These are phyloP conservation scores for Chionodraco myersi DNA, from an alignment of 2,113 vertebrate genomes.

Conservation along the genomic window DNA sequence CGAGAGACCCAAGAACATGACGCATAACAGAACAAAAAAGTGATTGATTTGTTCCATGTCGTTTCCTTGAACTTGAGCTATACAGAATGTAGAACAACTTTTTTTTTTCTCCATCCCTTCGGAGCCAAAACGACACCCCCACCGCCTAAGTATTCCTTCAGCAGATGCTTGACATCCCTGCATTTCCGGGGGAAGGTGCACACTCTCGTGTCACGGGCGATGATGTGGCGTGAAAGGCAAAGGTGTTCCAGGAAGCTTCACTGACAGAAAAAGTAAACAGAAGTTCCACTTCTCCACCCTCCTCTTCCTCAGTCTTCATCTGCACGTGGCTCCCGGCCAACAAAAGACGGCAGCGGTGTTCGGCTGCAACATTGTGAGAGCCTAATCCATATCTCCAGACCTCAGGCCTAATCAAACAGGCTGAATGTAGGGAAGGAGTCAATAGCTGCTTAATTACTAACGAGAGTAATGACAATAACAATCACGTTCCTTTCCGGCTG, in stretches of 20 bases:
- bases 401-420: constrained; percentile 69
- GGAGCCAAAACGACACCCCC: background rate
- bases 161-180: constrained; percentile 37
- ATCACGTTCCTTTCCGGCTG: constrained; percentile 64
- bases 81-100: constrained; percentile 7
- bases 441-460: constrained; percentile 78
- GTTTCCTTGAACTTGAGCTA: constrained; percentile 9
- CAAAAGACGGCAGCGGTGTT: background rate
- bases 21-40: background rate
- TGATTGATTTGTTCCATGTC: background rate
- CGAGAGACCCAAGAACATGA: background rate
- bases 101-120: background rate
- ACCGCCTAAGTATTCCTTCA: background rate
- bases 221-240: constrained; percentile 4
- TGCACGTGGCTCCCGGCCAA: constrained; percentile 9
- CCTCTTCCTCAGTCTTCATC: constrained; percentile 14
- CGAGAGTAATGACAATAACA: constrained; percentile 74
- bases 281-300: constrained; percentile 2
- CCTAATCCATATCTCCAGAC: constrained; percentile 71
- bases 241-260: constrained; percentile 22
- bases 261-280: constrained; percentile 38
- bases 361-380: constrained; percentile 19
- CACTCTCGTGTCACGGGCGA: constrained; percentile 16
- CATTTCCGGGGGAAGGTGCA: constrained; percentile 12
- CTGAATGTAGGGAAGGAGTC: constrained; percentile 60